phyloP scores from a whole-genome alignment of 2,888 invertebrate species.

The Rutpela maculata region DNA sequence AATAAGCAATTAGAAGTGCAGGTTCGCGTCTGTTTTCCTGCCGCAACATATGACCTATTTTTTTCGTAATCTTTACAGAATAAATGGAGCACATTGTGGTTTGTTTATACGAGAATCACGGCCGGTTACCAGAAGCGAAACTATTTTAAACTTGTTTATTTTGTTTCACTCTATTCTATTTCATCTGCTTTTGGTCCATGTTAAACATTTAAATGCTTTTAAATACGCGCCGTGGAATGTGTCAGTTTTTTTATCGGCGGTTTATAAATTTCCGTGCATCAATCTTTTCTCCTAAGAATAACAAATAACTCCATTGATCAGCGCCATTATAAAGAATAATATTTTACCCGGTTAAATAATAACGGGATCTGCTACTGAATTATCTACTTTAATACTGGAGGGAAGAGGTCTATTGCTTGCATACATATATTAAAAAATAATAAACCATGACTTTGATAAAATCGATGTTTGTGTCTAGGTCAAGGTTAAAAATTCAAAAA shows the following conservation, averaged over 20 bases:
- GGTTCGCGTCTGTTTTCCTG: background rate
- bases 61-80: conserved; percentile 24
- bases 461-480: too few relatives aligned
- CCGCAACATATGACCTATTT: conserved; percentile 34
- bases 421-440: too few relatives aligned
- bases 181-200: conserved; percentile 39
- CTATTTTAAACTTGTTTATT: conserved; percentile 44
- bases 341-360: background rate
- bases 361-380: background rate
- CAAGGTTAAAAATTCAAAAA: too few relatives aligned
- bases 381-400: background rate
- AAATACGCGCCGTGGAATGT: conserved; percentile 17
- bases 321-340: background rate
- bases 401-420: background rate
- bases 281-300: conserved; percentile 24
- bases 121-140: conserved; percentile 40
- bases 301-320: conserved; percentile 29
- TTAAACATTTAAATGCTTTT: conserved; percentile 20
- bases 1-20: background rate
- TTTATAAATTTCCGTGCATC: conserved; percentile 4
- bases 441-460: too few relatives aligned
- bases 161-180: conserved; percentile 37
- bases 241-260: conserved; percentile 14
- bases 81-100: conserved; percentile 35
- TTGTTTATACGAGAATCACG: conserved; percentile 40